Conservation (phyloP, 2,797 vertebrate species). For the Iguana delicatissima region DNA sequence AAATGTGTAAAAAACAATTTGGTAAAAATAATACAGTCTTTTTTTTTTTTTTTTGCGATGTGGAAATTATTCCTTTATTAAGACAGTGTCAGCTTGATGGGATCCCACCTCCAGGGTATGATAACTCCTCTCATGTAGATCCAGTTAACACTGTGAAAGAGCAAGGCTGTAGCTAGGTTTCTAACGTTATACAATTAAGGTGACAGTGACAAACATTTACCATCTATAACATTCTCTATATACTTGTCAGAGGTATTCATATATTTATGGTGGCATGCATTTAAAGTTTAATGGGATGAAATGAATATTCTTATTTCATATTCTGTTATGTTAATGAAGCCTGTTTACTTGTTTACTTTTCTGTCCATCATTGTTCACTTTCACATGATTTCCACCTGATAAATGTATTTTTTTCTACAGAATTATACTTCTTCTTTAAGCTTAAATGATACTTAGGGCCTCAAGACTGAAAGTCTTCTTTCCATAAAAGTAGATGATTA, state of each 20-base stretch:
- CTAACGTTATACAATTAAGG: neutral
- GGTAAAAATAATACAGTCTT: slow-evolving; percentile 25
- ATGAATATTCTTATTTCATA: slow-evolving; percentile 25
- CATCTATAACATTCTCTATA: slow-evolving; percentile 5
- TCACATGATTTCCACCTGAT: slow-evolving; percentile 18
- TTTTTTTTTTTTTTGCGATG: slow-evolving; percentile 51
- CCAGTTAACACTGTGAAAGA: slow-evolving; percentile 41
- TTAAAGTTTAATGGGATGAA: slow-evolving; percentile 40
- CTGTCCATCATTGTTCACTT: slow-evolving; percentile 19
- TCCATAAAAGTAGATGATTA: neutral
- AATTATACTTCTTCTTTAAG: neutral
- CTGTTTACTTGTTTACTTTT: neutral
- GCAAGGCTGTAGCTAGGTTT: slow-evolving; percentile 34
- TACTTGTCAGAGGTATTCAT: neutral
- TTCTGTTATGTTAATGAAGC: neutral
- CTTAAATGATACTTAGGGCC: neutral
- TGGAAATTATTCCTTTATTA: slow-evolving; percentile 28
- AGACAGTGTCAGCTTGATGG: slow-evolving; percentile 25
- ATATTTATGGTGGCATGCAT: slow-evolving; percentile 12
- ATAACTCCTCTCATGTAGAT: slow-evolving; percentile 43
- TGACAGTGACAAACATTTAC: neutral
- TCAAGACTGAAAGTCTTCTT: neutral
- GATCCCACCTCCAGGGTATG: slow-evolving; percentile 38
- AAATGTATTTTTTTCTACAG: slow-evolving; percentile 19
- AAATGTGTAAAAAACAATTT: too few species aligned